Conservation (phyloP, 2,888 invertebrate genomes). For the Orthosia incerta region DNA sequence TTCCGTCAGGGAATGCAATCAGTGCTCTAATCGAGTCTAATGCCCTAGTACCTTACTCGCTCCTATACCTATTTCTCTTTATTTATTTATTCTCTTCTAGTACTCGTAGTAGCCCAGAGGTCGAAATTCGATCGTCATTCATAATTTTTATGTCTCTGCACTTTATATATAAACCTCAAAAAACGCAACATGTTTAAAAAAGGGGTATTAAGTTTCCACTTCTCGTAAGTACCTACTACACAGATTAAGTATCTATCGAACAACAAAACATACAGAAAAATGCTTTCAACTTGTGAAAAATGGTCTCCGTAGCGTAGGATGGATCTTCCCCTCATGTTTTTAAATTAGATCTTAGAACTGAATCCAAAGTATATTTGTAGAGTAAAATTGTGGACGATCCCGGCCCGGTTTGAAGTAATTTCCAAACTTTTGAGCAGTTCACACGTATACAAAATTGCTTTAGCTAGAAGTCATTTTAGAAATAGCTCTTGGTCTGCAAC, state of each 20-base stretch:
- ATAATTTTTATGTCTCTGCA: no score
- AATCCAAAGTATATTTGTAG: conserved; percentile 14
- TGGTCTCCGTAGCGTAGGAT: not conserved
- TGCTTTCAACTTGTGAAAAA: not conserved
- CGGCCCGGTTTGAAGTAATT: no score
- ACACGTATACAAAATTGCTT: no score
- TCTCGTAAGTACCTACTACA: no score
- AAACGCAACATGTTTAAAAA: no score
- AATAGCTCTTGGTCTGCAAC: no score
- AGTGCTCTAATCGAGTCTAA: conserved; percentile 3
- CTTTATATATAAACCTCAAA: no score
- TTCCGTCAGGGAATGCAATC: not conserved
- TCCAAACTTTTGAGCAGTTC: no score
- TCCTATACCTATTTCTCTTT: no score
- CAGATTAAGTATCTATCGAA: not conserved
- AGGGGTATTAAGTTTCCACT: no score
- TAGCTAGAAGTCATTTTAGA: no score
- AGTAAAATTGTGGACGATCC: not conserved
- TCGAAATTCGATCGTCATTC: no score
- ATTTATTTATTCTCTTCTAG: not conserved
- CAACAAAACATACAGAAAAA: not conserved
- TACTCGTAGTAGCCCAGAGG: not conserved
- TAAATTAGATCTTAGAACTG: conserved; percentile 23
- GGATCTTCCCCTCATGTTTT: conserved; percentile 27
- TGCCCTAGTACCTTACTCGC: not conserved